Percentiles rank a stretch among this genome's conserved stretches.
Conservation (phyloP, 2,797 vertebrate genomes). For the Cossypha heuglini region DNA sequence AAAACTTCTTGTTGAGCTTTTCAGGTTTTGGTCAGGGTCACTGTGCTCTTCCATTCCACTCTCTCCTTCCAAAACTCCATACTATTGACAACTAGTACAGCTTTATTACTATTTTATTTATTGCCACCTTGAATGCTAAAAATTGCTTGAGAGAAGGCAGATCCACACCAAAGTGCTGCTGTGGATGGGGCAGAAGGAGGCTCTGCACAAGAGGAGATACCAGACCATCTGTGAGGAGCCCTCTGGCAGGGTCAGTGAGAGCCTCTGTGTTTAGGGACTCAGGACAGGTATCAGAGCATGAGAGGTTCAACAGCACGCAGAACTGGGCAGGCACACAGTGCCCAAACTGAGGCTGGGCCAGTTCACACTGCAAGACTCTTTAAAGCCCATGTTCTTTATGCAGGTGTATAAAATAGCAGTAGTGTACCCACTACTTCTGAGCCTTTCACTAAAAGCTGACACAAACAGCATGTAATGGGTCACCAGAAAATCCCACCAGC, state of each 20-base stretch:
- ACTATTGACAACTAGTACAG: neutral
- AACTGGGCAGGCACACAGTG: neutral
- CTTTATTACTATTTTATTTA: neutral
- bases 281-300: neutral
- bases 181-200: accelerated
- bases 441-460: neutral
- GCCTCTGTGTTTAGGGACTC: neutral
- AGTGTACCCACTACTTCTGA: accelerated
- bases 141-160: neutral
- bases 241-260: neutral
- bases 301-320: accelerated
- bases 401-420: neutral
- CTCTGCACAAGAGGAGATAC: neutral
- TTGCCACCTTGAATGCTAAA: neutral
- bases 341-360: neutral
- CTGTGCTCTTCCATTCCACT: neutral
- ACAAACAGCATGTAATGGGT: neutral
- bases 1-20: neutral
- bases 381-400: accelerated
- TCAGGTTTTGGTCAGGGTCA: neutral
- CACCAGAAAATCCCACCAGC: neutral
- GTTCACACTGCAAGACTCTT: neutral
- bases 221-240: neutral
- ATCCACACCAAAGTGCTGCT: neutral
- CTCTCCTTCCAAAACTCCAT: neutral